Base-by-base conservation (phyloP, 1,140 invertebrate species). In the Aphelenchoides besseyi region DNA sequence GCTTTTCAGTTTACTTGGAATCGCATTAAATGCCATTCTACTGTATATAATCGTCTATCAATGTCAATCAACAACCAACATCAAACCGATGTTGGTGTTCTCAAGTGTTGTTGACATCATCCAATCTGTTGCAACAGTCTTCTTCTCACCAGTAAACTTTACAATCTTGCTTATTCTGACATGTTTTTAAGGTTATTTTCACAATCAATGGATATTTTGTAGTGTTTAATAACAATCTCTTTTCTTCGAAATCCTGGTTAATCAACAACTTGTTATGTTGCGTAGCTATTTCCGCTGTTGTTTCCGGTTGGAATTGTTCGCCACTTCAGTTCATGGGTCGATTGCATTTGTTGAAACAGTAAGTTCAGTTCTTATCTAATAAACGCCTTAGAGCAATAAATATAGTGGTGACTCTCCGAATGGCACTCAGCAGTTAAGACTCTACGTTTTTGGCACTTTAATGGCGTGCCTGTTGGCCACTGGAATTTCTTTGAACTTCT, bases 271-370 rank as follows among this genome's bases (percentile, higher is more conserved):
- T 59, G 5, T 12, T 33, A 5, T 59, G 55, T 33, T 29, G 5
- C 5, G 16, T 59, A 8, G 5, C 55, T 5, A 5, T 33, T 29
- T 5, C 55, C 18, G 5, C 55, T 8, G 18, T 59, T 12, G 5
- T 59, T 33, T 59, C 55, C 5, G 55, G 5, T 8, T 8, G 5
- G 18, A 33, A 5, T 8, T 59, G 55, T 23, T 5, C 5, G 5
- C 55, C 55, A 8, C 55, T 59, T 33, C 55, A 59, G 18, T 59
- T 59, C 18, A 28, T 59, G 5, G 55, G 55, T 8, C 55, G 55
- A 8, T 23, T 59, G 12, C 55, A 59, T 33, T 23, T 59, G 12
- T 18, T 59, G 18, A 59, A 18, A 33, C 55, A 18, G n/a, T n/a
- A n/a, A n/a, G n/a, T n/a, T n/a, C n/a, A n/a, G n/a, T n/a, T n/a